Base-by-base conservation (phyloP, 2,888 invertebrate species). In the Epirrhoe alternata region DNA sequence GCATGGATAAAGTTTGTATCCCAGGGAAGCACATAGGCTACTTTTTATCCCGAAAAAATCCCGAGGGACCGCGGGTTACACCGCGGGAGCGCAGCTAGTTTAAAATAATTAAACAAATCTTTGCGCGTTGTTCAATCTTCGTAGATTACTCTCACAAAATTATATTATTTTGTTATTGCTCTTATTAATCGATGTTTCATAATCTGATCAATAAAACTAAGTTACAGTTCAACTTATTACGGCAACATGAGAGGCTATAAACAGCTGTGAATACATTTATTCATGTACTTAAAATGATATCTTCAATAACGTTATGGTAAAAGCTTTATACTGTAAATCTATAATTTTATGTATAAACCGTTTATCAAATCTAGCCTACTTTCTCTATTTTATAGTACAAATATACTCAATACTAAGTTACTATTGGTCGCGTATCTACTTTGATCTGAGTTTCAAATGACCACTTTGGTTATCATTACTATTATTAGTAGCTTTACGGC, bases 301-400 rank as follows among this genome's bases (percentile, higher is more conserved):
- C 66, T 70, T 54, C 72, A 70, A 75, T 75, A 69, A 60, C 59
- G 61, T 71, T 71, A 74, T 73, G 73, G 69, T 74, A 72, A 72
- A 63, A 65, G 65, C 51, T 69, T 69, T 71, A 61, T 69, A 68
- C 75, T 68, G 70, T 72, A 64, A 65, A 74, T 69, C 68, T 70
- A 73, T 76, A 67, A 65, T 73, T 66, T 74, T 68, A 62, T 49
- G 70, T 61, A 50, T 38, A 65, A 58, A 65, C 57, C 68, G 54
- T 74, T 73, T 61, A 66, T 73, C 58, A 66, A 68, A 54, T 50
- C 57, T 59, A 69, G 65, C 54, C 66, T 54, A 73, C 70, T 69
- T 75, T 71, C 64, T 59, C 42, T 49, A 53, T 66, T 71, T 65
- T 74, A 74, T 56, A 38, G 47, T 42, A 57, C 12, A 49, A 30